Conservation (phyloP, 1,140 invertebrate species). For the Uloborus diversus region DNA sequence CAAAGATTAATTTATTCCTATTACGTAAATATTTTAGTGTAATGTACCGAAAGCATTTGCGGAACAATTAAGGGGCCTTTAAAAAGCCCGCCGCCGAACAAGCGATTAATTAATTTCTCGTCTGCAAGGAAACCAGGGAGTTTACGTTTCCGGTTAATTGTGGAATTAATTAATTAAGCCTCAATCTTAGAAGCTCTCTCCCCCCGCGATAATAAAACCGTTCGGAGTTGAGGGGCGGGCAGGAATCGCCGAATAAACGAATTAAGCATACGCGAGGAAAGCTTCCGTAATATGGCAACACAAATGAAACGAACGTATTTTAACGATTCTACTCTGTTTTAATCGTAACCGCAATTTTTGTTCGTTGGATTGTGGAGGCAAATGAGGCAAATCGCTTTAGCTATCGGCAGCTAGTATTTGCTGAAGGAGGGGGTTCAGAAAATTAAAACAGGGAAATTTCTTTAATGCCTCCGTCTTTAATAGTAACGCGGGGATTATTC, state of each 20-base stretch:
- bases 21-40: conserved; percentile 55
- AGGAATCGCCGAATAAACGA: conserved; percentile 52
- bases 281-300: conserved; percentile 54
- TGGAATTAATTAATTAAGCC: conserved; percentile 55
- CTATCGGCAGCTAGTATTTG: conserved; percentile 35
- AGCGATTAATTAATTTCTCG: conserved; percentile 53
- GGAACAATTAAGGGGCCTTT: conserved; percentile 53
- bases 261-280: conserved; percentile 51
- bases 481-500: conserved; percentile 22
- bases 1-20: conserved; percentile 55
- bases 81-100: conserved; percentile 52
- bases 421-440: neutral
- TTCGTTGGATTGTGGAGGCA: conserved; percentile 25
- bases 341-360: conserved; percentile 54
- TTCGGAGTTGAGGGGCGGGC: conserved; percentile 6
- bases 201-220: conserved; percentile 45
- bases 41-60: conserved; percentile 53
- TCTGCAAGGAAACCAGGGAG: conserved; percentile 49
- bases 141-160: conserved; percentile 55
- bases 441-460: conserved; percentile 46
- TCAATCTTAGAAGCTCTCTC: conserved; percentile 42
- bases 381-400: conserved; percentile 42
- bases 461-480: conserved; percentile 32
- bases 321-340: conserved; percentile 54
- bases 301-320: conserved; percentile 54